phyloP scores from a whole-genome alignment of 2,888 invertebrate species.

The Pandemis corylana region DNA sequence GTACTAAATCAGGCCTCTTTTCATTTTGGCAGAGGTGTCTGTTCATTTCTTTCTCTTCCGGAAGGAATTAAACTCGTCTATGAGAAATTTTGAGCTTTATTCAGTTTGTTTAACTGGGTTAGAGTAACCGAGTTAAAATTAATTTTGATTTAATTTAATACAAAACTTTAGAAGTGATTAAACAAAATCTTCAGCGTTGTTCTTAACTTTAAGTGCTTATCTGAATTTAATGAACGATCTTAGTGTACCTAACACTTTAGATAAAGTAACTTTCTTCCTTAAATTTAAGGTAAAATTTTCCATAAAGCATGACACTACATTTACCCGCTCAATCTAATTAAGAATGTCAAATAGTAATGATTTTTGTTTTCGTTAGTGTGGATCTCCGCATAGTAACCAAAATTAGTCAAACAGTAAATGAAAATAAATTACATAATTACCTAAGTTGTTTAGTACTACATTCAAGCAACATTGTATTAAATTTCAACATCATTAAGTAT shows the following conservation, averaged over 20 bases:
- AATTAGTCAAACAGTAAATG: too few relatives aligned
- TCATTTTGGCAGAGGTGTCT: constrained; percentile 78
- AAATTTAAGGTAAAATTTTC: not conserved
- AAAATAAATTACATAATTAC: too few relatives aligned
- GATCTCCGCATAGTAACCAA: too few relatives aligned
- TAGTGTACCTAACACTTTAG: not conserved
- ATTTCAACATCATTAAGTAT: too few relatives aligned
- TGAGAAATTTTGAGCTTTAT: constrained; percentile 68
- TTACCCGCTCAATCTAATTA: too few relatives aligned
- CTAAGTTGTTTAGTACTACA: too few relatives aligned
- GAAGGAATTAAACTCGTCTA: constrained; percentile 77
- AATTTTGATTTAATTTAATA: constrained; percentile 26
- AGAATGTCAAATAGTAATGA: too few relatives aligned
- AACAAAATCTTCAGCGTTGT: constrained; percentile 14
- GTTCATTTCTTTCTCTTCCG: constrained; percentile 76
- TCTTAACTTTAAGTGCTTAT: constrained; percentile 9
- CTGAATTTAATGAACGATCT: not conserved
- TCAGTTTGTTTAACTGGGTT: constrained; percentile 40
- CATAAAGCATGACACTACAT: too few relatives aligned
- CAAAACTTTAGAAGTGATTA: constrained; percentile 15
- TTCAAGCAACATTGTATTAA: too few relatives aligned
- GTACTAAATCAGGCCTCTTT: constrained; percentile 80
- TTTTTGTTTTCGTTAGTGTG: too few relatives aligned
- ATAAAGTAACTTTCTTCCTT: not conserved
- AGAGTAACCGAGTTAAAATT: constrained; percentile 27